Evolutionary conservation across 2,797 vertebrate genomes (phyloP).

Genomic region (Halcyon leucocephala): DNA sequence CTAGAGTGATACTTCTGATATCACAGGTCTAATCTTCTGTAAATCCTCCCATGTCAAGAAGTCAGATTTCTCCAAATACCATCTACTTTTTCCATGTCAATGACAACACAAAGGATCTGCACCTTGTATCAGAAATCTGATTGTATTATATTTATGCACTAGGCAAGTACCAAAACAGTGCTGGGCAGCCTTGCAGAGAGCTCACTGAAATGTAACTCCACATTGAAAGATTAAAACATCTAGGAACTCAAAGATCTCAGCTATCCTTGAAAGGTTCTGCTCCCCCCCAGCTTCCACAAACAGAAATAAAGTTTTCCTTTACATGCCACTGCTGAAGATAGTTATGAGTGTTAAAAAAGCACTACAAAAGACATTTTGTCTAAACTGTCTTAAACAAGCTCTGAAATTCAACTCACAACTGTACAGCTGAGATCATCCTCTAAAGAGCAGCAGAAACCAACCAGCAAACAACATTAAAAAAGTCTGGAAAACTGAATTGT

Average conservation of each 20-base stretch:
- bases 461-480: neutral
- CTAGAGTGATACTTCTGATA: neutral
- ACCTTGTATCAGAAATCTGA: neutral
- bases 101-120: neutral
- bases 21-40: neutral
- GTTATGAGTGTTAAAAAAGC: neutral
- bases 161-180: neutral
- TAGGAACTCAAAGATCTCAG: neutral
- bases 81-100: neutral
- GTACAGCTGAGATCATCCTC: neutral
- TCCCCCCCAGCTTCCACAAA: neutral
- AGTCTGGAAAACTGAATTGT: neutral
- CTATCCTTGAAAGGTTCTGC: neutral
- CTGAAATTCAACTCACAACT: neutral
- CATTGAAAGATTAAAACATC: neutral
- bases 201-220: neutral
- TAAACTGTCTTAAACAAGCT: neutral
- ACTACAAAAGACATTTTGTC: neutral
- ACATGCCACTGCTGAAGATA: neutral
- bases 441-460: neutral
- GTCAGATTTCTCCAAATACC: neutral
- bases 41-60: neutral
- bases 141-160: neutral
- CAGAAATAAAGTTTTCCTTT: neutral
- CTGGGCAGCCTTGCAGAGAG: neutral